Evolutionary conservation across 2,888 invertebrate genomes (phyloP), one percentile per base, ranked within the genome.

Genomic region (Standfussiana lucernea): DNA sequence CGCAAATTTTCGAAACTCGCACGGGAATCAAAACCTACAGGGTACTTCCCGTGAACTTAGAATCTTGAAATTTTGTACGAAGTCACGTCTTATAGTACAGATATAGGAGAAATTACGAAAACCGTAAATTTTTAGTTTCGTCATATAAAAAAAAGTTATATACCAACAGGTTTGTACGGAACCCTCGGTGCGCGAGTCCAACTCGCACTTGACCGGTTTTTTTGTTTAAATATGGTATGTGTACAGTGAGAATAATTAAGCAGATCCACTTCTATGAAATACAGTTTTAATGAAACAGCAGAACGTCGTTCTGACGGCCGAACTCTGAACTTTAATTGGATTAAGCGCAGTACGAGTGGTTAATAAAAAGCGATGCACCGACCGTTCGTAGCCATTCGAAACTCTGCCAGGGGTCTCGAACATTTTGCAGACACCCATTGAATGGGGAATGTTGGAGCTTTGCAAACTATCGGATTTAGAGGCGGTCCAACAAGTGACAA

Each of bases 281-380:
- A 77, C 72, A 71, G 72, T 86, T 86, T 84, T 85, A 77, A 84
- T 80, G 80, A 86, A 90, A 85, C 89, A 79, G 75, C 72, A 65
- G 70, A 59, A 73, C 68, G 42, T 62, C 67, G 84, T 69, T 73
- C 69, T 86, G 77, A 62, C 71, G 67, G 86, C 56, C 66, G 45
- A 87, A 89, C 86, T 88, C 86, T 85, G 82, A 86, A 89, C 77
- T 88, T 90, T 92, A 92, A 93, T 93, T 93, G 92, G 91, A 91
- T 90, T 88, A 89, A 90, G 86, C 87, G 84, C 80, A 83, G 62
- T 85, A 77, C 78, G 76, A 80, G 86, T 83, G 86, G 87, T 86
- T 85, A 87, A 89, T 89, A 90, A 90, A 92, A 90, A 89, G 85
- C 83, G 72, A 76, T 82, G 86, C 86, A 70, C 69, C 66, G 79